Evolutionary conservation across 2,888 invertebrate species (phyloP).

Genomic region (Sarcophaga variegata): DNA sequence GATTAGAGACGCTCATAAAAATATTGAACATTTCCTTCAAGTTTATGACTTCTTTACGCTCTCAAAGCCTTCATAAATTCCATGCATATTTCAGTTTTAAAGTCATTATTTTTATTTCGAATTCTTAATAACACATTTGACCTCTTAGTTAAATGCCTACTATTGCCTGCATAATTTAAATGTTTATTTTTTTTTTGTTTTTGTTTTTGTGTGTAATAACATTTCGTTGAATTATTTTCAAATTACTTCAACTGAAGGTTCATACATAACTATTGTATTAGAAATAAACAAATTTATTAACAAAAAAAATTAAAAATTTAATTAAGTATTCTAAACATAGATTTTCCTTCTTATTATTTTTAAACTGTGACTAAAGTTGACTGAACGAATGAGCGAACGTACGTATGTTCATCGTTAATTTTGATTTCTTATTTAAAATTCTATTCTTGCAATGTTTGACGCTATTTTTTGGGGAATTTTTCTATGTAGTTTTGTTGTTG

Average conservation of each 20-base stretch:
- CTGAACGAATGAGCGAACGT: neutral
- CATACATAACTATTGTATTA: neutral
- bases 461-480: neutral
- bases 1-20: too few species aligned
- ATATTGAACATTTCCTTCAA: neutral
- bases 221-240: neutral
- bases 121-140: neutral
- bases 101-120: neutral
- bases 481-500: neutral
- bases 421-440: constrained; percentile 28
- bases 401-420: neutral
- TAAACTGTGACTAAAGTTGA: constrained; percentile 45
- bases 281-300: constrained; percentile 10
- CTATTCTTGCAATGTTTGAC: constrained; percentile 2
- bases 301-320: neutral
- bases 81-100: neutral
- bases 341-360: neutral
- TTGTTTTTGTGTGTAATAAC: neutral
- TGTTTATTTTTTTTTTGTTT: neutral
- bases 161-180: neutral
- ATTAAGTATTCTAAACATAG: constrained; percentile 47
- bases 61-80: neutral
- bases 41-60: too few species aligned
- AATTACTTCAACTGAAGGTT: constrained; percentile 38
- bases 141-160: neutral